These are phyloP conservation scores for Octomys mimax DNA, from an alignment of 2,797 vertebrate genomes.

Conservation along the genomic window DNA sequence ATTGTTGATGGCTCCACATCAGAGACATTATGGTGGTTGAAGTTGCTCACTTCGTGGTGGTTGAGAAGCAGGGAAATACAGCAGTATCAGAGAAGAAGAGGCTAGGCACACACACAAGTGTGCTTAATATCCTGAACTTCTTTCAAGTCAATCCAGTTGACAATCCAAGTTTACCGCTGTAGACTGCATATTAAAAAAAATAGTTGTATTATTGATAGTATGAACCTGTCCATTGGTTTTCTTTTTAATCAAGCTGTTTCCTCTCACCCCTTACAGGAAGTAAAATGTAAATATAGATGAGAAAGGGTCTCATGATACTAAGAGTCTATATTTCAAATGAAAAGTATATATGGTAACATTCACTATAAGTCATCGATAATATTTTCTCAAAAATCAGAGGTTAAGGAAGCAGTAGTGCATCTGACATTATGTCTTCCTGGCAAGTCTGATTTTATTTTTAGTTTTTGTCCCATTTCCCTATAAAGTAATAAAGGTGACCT, in stretches of 20 bases:
- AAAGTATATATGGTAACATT: not conserved
- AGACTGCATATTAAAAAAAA: not conserved
- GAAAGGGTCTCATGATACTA: not conserved
- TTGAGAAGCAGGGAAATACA: not conserved
- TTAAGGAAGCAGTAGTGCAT: not conserved
- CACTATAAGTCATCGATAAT: not conserved
- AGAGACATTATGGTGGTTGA: not conserved
- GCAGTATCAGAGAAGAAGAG: not conserved
- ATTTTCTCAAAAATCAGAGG: not conserved
- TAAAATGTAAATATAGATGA: not conserved
- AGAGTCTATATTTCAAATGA: conserved; percentile 5
- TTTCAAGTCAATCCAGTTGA: not conserved
- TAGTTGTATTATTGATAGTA: not conserved
- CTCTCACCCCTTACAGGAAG: not conserved
- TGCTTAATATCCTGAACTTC: too few species aligned
- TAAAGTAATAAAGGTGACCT: not conserved
- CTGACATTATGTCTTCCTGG: not conserved
- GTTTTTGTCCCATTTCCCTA: not conserved
- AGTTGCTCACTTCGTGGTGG: not conserved
- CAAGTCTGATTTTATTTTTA: conserved; percentile 1
- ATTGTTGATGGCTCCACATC: not conserved
- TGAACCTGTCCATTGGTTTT: not conserved
- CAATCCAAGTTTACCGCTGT: not conserved
- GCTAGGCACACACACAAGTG: not conserved
- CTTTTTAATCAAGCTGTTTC: not conserved